Conservation (phyloP, 1,140 invertebrate genomes). For the Drosophila repleta region DNA sequence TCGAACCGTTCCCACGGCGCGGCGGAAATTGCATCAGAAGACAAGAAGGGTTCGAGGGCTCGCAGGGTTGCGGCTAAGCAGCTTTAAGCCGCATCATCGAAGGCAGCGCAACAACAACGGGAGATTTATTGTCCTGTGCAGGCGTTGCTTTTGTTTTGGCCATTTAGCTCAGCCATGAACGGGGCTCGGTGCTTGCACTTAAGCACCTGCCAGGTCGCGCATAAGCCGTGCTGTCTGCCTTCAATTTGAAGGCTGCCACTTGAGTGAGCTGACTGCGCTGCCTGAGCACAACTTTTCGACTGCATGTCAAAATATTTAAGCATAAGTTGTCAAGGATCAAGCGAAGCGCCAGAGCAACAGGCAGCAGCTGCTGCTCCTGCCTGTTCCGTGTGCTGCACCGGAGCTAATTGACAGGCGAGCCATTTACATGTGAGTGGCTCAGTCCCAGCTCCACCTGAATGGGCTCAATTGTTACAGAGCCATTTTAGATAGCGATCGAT, state of each 20-base stretch:
- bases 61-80: slow-evolving; percentile 46
- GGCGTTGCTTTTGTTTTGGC: slow-evolving; percentile 50
- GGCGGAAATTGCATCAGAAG: slow-evolving; percentile 74
- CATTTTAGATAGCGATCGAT: slow-evolving; percentile 67
- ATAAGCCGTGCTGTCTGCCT: slow-evolving; percentile 24
- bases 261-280: slow-evolving; percentile 2
- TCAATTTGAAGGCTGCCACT: slow-evolving; percentile 34
- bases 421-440: slow-evolving; percentile 39
- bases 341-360: slow-evolving; percentile 3
- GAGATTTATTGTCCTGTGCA: slow-evolving; percentile 66
- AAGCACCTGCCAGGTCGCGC: slow-evolving; percentile 20
- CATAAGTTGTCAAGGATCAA: slow-evolving; percentile 10
- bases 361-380: neutral
- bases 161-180: slow-evolving; percentile 25
- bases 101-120: slow-evolving; percentile 27
- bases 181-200: slow-evolving; percentile 25
- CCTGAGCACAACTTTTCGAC: neutral
- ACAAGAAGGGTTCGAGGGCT: neutral
- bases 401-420: slow-evolving; percentile 27
- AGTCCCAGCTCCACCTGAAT: slow-evolving; percentile 19
- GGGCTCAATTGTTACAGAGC: slow-evolving; percentile 28
- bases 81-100: slow-evolving; percentile 77
- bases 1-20: slow-evolving; percentile 45
- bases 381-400: slow-evolving; percentile 15
- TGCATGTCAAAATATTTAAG: slow-evolving; percentile 13